phyloP scores from a whole-genome alignment of 2,113 vertebrate species.

The Cyanocitta stelleri region DNA sequence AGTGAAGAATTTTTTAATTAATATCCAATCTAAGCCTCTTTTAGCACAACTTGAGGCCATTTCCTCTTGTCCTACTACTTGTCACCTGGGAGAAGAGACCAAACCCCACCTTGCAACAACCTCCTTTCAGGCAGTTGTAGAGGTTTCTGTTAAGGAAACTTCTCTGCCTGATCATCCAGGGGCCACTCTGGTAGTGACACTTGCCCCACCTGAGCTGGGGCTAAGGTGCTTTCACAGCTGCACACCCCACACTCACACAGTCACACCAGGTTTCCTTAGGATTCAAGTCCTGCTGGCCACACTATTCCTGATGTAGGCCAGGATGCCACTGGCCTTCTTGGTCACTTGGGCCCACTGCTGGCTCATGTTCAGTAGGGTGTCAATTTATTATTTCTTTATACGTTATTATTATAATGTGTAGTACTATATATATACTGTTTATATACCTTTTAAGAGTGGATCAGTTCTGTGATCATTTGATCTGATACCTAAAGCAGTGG shows the following conservation, averaged over 20 bases:
- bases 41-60: no score
- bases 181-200: neutral
- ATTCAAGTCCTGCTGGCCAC: no score
- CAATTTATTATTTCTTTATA: neutral
- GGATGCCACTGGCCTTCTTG: neutral
- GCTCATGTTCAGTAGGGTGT: neutral
- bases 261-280: neutral
- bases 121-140: neutral
- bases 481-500: neutral
- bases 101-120: accelerated
- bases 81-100: neutral
- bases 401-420: neutral
- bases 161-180: accelerated
- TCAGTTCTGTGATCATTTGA: neutral
- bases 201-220: neutral
- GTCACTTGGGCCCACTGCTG: neutral
- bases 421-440: neutral
- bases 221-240: neutral
- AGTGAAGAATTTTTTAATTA: neutral
- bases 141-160: neutral
- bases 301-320: neutral
- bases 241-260: no score
- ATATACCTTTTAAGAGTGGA: neutral
- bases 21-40: neutral
- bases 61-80: neutral